Evolutionary conservation across 2,113 vertebrate genomes (phyloP), one percentile per base, ranked within the genome.

Genomic region (Cyprinodon variegatus): DNA sequence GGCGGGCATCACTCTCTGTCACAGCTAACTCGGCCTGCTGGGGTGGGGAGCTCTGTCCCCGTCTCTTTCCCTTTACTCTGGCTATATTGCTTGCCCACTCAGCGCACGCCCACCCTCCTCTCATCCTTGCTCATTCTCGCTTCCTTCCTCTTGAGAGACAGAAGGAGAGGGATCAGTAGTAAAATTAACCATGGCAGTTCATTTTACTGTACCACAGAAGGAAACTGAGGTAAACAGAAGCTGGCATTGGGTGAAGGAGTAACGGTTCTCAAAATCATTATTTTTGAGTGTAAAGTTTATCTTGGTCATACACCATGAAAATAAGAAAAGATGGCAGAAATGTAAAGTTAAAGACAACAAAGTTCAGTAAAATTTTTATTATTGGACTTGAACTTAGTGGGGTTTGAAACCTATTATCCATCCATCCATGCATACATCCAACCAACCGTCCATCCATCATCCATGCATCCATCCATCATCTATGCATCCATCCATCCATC

Each of bases 151-250:
- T 71, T 81, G 70, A 71, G 74, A 86, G 90, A 83, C 65, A 83
- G 89, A 88, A 77, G 83, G 83, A 91, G 93, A 95, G 81, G 86
- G 91, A 94, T 95, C 89, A 89, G 91, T 92, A 88, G 61, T 70
- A 82, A 89, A 91, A 94, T 94, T 86, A 91, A 86, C 81, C 80
- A 15, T 91, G 92, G 91, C 94, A 94, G 89, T 84, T 90, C 91
- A 93, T 94, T 93, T 92, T 87, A 87, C 88, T 87, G 85, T 57
- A 65, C 76, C 73, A 70, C 78, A 63, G 76, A 66, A 77, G 83
- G 82, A 80, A 61, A 65, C 61, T 64, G 70, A 68, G 68, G 72
- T 71, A 79, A 87, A 86, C 70, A 17, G 65, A 57, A 76, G 73
- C 15, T 14, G 41, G 65, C 50, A 50, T 63, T 45, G 20, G 17